phyloP scores from a whole-genome alignment of 2,888 invertebrate species.

The Ypsolopha sequella region DNA sequence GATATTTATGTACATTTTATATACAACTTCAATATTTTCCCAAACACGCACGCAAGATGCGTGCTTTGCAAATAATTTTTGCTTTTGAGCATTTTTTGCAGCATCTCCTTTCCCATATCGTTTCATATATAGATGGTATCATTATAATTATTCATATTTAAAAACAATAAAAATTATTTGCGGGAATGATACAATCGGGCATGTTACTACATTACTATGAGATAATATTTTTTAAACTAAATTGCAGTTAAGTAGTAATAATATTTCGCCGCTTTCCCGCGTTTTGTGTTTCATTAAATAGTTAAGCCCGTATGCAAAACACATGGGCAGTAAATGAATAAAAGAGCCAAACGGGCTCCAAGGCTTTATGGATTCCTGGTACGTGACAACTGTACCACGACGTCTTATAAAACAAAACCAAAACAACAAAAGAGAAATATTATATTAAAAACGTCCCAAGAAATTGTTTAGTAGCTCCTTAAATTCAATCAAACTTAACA shows the following conservation, averaged over 20 bases:
- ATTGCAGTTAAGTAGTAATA: background rate
- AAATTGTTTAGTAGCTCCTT: slow-evolving; percentile 27
- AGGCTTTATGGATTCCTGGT: too few relatives aligned
- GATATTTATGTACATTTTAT: slow-evolving; percentile 58
- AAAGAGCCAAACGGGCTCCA: too few relatives aligned
- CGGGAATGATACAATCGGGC: slow-evolving; percentile 52
- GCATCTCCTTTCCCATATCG: slow-evolving; percentile 24
- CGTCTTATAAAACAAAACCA: too few relatives aligned
- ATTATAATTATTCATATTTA: slow-evolving; percentile 47
- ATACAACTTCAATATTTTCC: slow-evolving; percentile 47
- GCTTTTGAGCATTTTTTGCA: slow-evolving; percentile 47
- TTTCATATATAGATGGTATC: slow-evolving; percentile 38
- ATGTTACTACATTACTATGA: slow-evolving; percentile 33
- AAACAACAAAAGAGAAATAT: too few relatives aligned
- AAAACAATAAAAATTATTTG: slow-evolving; percentile 24
- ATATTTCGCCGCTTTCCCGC: background rate
- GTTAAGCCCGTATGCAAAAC: background rate
- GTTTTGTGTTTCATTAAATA: background rate
- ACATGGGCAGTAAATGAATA: too few relatives aligned
- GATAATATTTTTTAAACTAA: slow-evolving; percentile 5
- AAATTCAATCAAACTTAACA: slow-evolving; percentile 38
- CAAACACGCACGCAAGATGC: slow-evolving; percentile 37
- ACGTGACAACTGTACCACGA: too few relatives aligned
- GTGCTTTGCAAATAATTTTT: slow-evolving; percentile 19
- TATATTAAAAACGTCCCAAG: too few relatives aligned